Conservation (phyloP, 2,888 invertebrate genomes). For the Conistra vaccinii region DNA sequence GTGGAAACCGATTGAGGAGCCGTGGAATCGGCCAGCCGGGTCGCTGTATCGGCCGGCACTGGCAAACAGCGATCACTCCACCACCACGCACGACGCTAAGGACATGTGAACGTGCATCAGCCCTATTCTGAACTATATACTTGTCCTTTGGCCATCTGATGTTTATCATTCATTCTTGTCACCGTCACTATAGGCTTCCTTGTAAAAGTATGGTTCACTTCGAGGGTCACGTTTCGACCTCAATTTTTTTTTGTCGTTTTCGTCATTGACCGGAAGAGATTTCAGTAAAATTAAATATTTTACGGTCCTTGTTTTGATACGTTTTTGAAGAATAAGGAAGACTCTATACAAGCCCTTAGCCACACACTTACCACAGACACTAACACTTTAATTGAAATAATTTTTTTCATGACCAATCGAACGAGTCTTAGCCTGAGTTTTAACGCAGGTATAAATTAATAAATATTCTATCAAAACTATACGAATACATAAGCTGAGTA, state of each 20-base stretch:
- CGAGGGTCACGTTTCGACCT: slow-evolving; percentile 1
- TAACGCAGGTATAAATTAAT: neutral
- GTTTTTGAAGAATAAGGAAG: slow-evolving; percentile 4
- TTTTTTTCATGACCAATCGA: neutral
- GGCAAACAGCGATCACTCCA: slow-evolving; percentile 68
- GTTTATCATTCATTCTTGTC: slow-evolving; percentile 30
- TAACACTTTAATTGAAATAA: neutral
- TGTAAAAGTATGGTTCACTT: slow-evolving; percentile 1
- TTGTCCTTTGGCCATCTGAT: slow-evolving; percentile 44
- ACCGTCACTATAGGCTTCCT: slow-evolving; percentile 27
- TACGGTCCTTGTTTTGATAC: neutral
- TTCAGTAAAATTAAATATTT: neutral
- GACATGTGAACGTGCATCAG: slow-evolving; percentile 78
- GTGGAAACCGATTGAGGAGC: slow-evolving; percentile 68
- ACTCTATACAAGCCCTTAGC: neutral
- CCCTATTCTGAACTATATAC: slow-evolving; percentile 73
- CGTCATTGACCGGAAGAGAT: neutral
- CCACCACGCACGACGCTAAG: slow-evolving; percentile 72
- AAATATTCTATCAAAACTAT: neutral
- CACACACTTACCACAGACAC: neutral
- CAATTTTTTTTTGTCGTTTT: neutral
- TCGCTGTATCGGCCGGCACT: slow-evolving; percentile 85
- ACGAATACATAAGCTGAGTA: too few species aligned
- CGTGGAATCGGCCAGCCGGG: slow-evolving; percentile 82
- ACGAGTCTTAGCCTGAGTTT: neutral